These are phyloP conservation scores for Datnioides undecimradiatus DNA, from an alignment of 2,113 vertebrate species.

Conservation along the genomic window DNA sequence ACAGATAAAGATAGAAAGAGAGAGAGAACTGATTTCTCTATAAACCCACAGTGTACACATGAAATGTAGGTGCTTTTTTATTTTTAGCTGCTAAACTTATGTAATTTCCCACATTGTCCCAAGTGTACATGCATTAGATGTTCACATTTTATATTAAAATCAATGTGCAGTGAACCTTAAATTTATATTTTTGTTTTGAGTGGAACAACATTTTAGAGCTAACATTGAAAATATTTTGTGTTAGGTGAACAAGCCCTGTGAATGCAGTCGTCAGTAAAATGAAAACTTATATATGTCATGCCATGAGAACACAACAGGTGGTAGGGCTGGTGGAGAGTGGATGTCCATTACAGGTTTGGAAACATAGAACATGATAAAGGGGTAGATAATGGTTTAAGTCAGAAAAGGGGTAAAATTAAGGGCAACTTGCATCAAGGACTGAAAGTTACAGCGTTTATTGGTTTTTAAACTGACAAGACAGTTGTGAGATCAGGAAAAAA, in stretches of 20 bases:
- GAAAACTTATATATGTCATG: slow-evolving; percentile 19
- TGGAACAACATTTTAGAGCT: too few species aligned
- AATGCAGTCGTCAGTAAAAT: neutral
- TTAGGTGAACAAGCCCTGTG: neutral
- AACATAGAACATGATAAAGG: neutral
- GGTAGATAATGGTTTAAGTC: neutral
- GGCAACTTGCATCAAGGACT: neutral
- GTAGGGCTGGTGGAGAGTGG: neutral
- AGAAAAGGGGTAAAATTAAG: neutral
- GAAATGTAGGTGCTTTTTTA: slow-evolving; percentile 54
- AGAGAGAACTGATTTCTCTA: slow-evolving; percentile 44
- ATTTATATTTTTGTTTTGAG: slow-evolving; percentile 5
- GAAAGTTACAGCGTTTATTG: too few species aligned
- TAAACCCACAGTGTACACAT: slow-evolving; percentile 27
- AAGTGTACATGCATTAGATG: neutral
- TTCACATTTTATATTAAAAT: neutral
- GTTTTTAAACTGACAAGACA: slow-evolving; percentile 22
- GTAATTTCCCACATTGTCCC: slow-evolving; percentile 52
- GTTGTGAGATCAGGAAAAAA: neutral
- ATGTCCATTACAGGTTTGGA: slow-evolving; percentile 1
- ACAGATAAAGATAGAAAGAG: neutral
- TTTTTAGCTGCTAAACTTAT: slow-evolving; percentile 11
- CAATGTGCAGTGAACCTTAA: slow-evolving; percentile 3
- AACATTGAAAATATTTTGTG: neutral
- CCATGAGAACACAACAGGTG: slow-evolving; percentile 14